Evolutionary conservation across 2,113 vertebrate genomes (phyloP).

Genomic region (Australoheros scitulus): DNA sequence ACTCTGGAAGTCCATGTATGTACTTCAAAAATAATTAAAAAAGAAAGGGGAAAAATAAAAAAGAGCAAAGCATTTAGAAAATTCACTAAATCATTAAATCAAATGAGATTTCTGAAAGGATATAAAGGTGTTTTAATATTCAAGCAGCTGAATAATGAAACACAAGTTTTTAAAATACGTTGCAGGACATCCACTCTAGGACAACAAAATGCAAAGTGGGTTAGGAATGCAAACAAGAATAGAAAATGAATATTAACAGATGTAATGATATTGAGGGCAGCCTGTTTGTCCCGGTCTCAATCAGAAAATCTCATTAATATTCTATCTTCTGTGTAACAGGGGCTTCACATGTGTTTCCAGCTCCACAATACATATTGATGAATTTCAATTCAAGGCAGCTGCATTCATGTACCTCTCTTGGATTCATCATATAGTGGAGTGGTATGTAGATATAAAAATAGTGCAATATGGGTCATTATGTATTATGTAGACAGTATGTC

Average conservation of each 20-base stretch:
- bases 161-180: background rate
- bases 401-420: slow-evolving; percentile 12
- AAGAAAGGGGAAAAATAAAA: background rate
- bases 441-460: slow-evolving; percentile 1
- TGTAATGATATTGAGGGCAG: slow-evolving; percentile 18
- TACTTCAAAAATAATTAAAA: background rate
- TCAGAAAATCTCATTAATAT: slow-evolving; percentile 45
- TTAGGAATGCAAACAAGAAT: slow-evolving; percentile 22
- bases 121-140: background rate
- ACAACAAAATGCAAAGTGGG: slow-evolving; percentile 3
- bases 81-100: background rate
- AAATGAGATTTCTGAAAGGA: background rate
- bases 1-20: background rate
- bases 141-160: background rate
- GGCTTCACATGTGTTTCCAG: slow-evolving; percentile 28
- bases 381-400: slow-evolving; percentile 10
- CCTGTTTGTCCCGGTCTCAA: slow-evolving; percentile 7
- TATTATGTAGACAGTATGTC: slow-evolving; percentile 26
- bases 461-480: slow-evolving; percentile 15
- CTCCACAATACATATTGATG: slow-evolving; percentile 21
- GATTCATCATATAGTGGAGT: background rate
- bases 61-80: background rate
- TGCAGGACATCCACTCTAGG: background rate
- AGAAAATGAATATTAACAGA: slow-evolving; percentile 42
- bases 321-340: slow-evolving; percentile 31